These are phyloP conservation scores for Zeuzera pyrina DNA, from an alignment of 2,888 invertebrate species.

Conservation along the genomic window DNA sequence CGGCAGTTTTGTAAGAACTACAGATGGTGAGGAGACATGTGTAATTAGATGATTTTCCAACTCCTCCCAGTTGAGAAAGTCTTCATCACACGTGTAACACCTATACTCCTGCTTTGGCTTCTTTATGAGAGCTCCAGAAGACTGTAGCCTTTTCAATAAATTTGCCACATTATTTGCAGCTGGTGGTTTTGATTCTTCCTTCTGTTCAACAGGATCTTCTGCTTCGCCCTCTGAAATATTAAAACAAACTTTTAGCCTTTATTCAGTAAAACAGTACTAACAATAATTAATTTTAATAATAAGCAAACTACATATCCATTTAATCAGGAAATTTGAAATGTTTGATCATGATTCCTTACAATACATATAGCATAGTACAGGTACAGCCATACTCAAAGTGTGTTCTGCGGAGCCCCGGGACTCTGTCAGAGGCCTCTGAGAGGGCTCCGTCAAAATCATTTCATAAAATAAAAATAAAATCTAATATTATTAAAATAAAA, in stretches of 20 bases:
- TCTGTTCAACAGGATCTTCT: constrained; percentile 21
- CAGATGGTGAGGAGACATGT: constrained; percentile 70
- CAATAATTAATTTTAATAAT: neutral
- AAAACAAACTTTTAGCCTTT: constrained; percentile 8
- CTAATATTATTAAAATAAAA: too few relatives aligned
- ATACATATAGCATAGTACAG: too few relatives aligned
- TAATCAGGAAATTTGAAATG: too few relatives aligned
- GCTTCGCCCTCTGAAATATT: constrained; percentile 31
- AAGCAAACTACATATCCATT: too few relatives aligned
- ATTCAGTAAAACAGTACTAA: constrained; percentile 20
- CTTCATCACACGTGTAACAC: constrained; percentile 68
- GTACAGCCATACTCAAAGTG: too few relatives aligned
- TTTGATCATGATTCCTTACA: too few relatives aligned
- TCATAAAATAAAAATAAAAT: too few relatives aligned
- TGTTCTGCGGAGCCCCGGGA: too few relatives aligned
- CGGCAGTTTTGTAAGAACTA: constrained; percentile 62
- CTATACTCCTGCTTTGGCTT: constrained; percentile 51
- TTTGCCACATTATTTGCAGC: constrained; percentile 37
- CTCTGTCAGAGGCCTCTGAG: too few relatives aligned
- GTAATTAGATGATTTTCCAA: constrained; percentile 67
- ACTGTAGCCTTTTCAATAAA: constrained; percentile 49
- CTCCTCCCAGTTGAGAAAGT: constrained; percentile 55
- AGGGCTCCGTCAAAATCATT: too few relatives aligned
- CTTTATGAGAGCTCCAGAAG: constrained; percentile 45
- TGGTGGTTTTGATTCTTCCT: constrained; percentile 18